A percentile compares a stretch with the other conserved stretches of the same genome.
Evolutionary conservation across 1,140 invertebrate genomes (phyloP).

Genomic region (Drosophila neocordata): DNA sequence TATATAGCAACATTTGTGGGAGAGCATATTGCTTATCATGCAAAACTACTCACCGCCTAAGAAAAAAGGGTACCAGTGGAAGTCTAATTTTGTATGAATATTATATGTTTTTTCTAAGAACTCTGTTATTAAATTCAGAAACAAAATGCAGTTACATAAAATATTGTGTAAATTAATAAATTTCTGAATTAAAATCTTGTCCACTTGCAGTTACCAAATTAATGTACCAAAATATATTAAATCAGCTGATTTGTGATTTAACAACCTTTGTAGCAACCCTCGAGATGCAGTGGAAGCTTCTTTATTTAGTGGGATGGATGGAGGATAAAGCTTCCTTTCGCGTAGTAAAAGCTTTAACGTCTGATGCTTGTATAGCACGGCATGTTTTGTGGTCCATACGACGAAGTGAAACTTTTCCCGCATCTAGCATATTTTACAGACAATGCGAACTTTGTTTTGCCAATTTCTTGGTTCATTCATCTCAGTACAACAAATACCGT

Average conservation of each 20-base stretch:
- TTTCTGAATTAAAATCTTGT: no score
- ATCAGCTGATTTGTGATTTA: neutral
- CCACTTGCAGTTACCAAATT: no score
- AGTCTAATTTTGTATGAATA: neutral
- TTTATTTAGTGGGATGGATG: neutral
- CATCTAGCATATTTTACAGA: conserved; percentile 55
- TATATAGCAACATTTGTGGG: conserved; percentile 97
- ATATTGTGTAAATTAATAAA: no score
- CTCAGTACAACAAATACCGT: conserved; percentile 68
- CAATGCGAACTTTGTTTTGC: conserved; percentile 59
- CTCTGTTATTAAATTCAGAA: conserved; percentile 1
- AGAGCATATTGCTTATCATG: conserved; percentile 96
- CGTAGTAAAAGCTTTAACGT: conserved; percentile 53
- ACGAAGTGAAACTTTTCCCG: conserved; percentile 43
- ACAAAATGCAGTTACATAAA: conserved; percentile 23
- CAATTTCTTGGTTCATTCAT: conserved; percentile 68
- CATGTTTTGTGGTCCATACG: conserved; percentile 41
- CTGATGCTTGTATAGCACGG: conserved; percentile 3
- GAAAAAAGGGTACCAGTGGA: neutral
- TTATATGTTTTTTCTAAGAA: conserved; percentile 1
- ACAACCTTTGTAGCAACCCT: neutral
- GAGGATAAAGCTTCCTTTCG: conserved; percentile 34
- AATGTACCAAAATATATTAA: no score
- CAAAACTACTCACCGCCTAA: conserved; percentile 86
- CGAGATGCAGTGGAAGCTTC: neutral